Conservation (phyloP, 2,797 vertebrate genomes). For the Lagodon rhomboides region DNA sequence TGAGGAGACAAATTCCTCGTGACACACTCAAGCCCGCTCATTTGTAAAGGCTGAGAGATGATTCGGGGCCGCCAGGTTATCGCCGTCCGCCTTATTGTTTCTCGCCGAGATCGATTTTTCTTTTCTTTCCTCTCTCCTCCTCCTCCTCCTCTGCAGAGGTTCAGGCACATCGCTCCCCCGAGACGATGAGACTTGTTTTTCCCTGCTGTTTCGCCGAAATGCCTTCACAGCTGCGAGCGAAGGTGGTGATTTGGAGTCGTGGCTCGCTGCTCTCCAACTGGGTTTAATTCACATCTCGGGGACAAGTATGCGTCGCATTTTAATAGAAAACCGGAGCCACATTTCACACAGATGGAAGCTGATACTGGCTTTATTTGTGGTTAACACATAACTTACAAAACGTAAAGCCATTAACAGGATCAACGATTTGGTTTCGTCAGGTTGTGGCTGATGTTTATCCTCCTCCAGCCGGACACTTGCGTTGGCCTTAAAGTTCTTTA, state of each 20-base stretch:
- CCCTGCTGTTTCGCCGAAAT: constrained; percentile 69
- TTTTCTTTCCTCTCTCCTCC: neutral
- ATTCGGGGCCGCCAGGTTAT: constrained; percentile 26
- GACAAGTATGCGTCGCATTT: constrained; percentile 53
- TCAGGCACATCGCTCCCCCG: constrained; percentile 18
- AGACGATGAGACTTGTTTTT: constrained; percentile 58
- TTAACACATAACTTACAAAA: neutral
- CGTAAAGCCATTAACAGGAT: neutral
- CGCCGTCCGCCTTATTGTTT: constrained; percentile 21
- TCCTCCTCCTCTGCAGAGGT: constrained; percentile 24
- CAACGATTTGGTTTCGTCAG: neutral
- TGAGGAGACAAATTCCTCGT: constrained; percentile 31
- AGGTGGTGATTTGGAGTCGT: constrained; percentile 60
- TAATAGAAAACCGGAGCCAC: constrained; percentile 11
- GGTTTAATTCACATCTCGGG: constrained; percentile 62
- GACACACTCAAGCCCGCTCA: constrained; percentile 27
- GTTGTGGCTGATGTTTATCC: neutral
- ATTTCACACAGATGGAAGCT: neutral
- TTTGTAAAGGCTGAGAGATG: constrained; percentile 36
- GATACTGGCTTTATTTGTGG: neutral
- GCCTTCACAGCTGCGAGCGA: constrained; percentile 62
- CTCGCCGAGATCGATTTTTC: constrained; percentile 35
- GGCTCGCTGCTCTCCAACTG: constrained; percentile 23
- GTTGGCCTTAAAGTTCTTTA: neutral
- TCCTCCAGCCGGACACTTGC: neutral